Base-by-base conservation (phyloP, 1,140 invertebrate genomes). In the Cotesia glomerata region DNA sequence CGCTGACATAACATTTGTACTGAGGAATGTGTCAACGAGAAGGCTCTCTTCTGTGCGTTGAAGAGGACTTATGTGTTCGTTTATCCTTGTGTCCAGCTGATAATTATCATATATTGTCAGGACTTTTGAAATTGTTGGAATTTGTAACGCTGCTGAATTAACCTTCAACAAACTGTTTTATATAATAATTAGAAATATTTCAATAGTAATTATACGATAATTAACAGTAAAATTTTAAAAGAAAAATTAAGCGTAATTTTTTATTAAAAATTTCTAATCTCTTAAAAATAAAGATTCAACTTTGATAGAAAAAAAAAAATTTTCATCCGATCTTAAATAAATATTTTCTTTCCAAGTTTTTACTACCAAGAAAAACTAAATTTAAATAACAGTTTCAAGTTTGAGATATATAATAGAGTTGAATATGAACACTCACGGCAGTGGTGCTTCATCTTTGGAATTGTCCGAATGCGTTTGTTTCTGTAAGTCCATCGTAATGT, bases 61-160 rank as follows among this genome's bases (percentile, higher is more conserved):
- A 18, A 86, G 81, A 4, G 91, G 85, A 5, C 93, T 95, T 4
- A 95, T 92, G 72, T 93, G 87, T 86, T 97, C 95, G 79, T 92
- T 91, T n/a, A 90, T 89, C 32, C 89, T 88, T 0, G 91, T 91
- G 77, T 94, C 91, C 69, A 91, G 84, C 78, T 94, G 90, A 78
- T 95, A 95, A 80, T 95, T 95, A 78, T 95, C 92, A 77, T 92
- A 91, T 35, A 95, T 87, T 0, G 88, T 81, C 11, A 90, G 79
- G 73, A 95, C 88, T 76, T 91, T 92, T 76, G 91, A 86, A 51
- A 94, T 89, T 4, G 93, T 93, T 4, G 90, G 85, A 26, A 90
- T 89, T 81, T 90, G 88, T 77, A 89, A 89, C 36, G 88, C 91
- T 75, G 88, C 86, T 36, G 85, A 72, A 74, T 89, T 85, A 32